A percentile compares a stretch with the other conserved stretches of the same genome.
Evolutionary conservation across 53 echinoderm and acorn worm species (phyloP).

Genomic region (Holothuria leucospilota): DNA sequence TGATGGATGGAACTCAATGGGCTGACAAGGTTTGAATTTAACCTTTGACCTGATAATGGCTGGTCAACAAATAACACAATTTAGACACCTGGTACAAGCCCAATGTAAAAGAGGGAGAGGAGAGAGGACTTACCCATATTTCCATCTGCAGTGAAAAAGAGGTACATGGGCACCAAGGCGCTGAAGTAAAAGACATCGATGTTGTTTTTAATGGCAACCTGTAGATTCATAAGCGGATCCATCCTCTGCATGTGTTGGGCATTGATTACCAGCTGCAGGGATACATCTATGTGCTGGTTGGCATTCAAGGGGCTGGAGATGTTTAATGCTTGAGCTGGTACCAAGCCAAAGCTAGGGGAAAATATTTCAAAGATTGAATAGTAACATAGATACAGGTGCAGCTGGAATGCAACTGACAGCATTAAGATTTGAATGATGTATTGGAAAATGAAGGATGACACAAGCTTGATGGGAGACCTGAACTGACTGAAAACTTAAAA

Average conservation of each 20-base stretch:
- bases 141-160: constrained; percentile 82
- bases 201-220: constrained; percentile 90
- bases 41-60: too few species aligned
- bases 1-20: too few species aligned
- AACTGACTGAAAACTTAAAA: too few species aligned
- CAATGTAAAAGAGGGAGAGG: background rate
- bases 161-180: constrained; percentile 64
- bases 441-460: too few species aligned
- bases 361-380: background rate
- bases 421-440: too few species aligned
- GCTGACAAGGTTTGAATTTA: too few species aligned
- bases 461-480: too few species aligned
- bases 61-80: background rate
- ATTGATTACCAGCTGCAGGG: constrained; percentile 66
- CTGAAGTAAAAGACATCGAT: constrained; percentile 96
- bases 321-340: constrained; percentile 64
- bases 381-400: too few species aligned
- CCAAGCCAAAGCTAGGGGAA: constrained; percentile 82
- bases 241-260: constrained; percentile 76
- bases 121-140: constrained; percentile 79
- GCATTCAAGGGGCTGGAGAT: constrained; percentile 80
- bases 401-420: too few species aligned
- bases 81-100: constrained; percentile 38
- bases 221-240: constrained; percentile 88
- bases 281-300: constrained; percentile 80